These are phyloP conservation scores for Periophthalmus magnuspinnatus DNA, from an alignment of 2,797 vertebrate genomes.

Conservation along the genomic window DNA sequence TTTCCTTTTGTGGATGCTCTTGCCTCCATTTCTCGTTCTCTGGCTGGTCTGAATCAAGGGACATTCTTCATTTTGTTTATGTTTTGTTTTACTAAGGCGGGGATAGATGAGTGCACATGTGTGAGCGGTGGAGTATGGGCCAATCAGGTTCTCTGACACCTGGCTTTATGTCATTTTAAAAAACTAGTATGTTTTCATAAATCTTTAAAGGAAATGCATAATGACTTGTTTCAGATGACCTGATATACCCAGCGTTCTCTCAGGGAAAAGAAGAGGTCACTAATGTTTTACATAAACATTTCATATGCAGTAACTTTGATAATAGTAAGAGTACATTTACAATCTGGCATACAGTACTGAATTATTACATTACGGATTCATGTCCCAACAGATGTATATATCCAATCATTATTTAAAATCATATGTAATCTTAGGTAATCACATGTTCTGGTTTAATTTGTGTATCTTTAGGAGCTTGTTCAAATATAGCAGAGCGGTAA, in stretches of 20 bases:
- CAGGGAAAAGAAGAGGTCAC: constrained; percentile 38
- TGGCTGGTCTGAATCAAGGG: constrained; percentile 79
- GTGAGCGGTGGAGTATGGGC: constrained; percentile 48
- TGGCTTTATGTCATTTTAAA: constrained; percentile 20
- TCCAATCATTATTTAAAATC: too few species aligned
- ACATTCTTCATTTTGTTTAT: constrained; percentile 34
- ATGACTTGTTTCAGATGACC: constrained; percentile 48
- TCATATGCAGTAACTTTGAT: neutral
- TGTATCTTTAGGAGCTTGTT: neutral
- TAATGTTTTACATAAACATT: constrained; percentile 15
- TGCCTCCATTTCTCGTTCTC: constrained; percentile 64
- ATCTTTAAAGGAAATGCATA: neutral
- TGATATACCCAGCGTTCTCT: constrained; percentile 21
- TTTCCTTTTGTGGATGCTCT: constrained; percentile 83
- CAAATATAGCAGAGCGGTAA: too few species aligned
- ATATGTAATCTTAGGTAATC: neutral
- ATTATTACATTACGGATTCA: too few species aligned
- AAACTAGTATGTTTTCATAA: neutral
- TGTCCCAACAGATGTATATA: too few species aligned
- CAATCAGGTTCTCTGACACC: constrained; percentile 55
- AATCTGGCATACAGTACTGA: neutral
- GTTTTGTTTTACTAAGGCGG: constrained; percentile 53
- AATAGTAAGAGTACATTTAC: neutral
- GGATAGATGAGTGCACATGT: constrained; percentile 82
- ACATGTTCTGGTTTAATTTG: neutral